Evolutionary conservation across 2,113 vertebrate genomes (phyloP), one percentile per base, ranked within the genome.

Genomic region (Salvelinus alpinus): DNA sequence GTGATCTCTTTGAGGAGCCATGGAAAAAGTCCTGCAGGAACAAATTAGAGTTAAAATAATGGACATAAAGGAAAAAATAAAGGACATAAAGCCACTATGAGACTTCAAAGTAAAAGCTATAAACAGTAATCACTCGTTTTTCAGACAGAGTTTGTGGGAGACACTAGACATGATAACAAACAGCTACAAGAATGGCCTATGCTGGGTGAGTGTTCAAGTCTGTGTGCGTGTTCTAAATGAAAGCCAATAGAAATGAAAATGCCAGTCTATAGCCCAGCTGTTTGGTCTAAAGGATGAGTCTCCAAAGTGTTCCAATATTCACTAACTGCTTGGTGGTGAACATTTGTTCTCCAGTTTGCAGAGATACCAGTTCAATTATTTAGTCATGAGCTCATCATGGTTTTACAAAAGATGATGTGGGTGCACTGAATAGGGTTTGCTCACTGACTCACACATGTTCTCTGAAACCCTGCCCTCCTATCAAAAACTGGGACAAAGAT

Each of bases 91-190:
- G 24, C 27, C 74, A 44, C 20, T 72, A 18, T 12, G 70, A 44
- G 59, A 78, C 14, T 70, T 64, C 70, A 76, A 69, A 80, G 76
- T 5, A 27, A n/a, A n/a, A 64, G 22, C 25, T 18, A 64, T 9
- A 25, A 24, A 2, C 22, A 65, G 64, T 9, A 24, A 44, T 44
- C 9, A 44, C 9, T 12, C 2, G 38, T 44, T 44, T 44, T 44
- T 44, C 38, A 65, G 64, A 65, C 9, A 65, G 64, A 13, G 64
- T 9, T 24, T 25, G 64, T 25, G 64, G 25, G 25, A 65, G 64
- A 25, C 7, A 62, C 4, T 20, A 62, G 60, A 62, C 18, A 62
- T 9, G 22, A 24, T 8, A 1, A 62, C 20, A 62, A 9, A 64
- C 4, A 24, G 60, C 5, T 8, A 64, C n/a, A 64, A 3, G 24